Evolutionary conservation across 2,797 vertebrate genomes (phyloP).

Genomic region (Poliocrania exsul): DNA sequence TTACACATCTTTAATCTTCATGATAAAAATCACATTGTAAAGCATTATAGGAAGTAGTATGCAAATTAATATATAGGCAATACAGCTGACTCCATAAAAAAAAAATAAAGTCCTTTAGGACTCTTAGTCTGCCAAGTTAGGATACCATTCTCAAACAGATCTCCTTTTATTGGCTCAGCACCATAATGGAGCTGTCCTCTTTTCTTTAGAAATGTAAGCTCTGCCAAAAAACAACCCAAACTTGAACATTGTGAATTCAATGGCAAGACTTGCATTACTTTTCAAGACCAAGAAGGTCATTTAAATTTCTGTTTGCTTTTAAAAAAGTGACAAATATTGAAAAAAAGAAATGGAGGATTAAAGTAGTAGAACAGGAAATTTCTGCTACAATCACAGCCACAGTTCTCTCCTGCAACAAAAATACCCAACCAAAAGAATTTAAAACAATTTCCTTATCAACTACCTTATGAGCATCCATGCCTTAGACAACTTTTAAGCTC

Average conservation of each 20-base stretch:
- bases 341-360: background rate
- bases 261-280: conserved; percentile 33
- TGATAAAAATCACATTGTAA: background rate
- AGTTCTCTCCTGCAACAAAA: conserved; percentile 37
- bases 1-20: conserved; percentile 55
- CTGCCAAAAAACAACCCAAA: background rate
- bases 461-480: conserved; percentile 38
- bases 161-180: background rate
- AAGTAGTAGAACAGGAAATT: conserved; percentile 21
- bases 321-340: conserved; percentile 12
- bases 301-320: background rate
- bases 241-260: background rate
- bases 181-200: background rate
- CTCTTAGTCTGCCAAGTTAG: conserved; percentile 14
- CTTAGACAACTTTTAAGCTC: conserved; percentile 38
- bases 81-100: background rate
- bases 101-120: background rate
- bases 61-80: conserved; percentile 72
- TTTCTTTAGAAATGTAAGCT: background rate
- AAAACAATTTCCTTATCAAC: conserved; percentile 10
- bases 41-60: conserved; percentile 68
- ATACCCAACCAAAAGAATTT: conserved; percentile 1
- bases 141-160: background rate
- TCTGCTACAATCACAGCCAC: conserved; percentile 29
- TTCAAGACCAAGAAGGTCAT: conserved; percentile 9